phyloP scores from a whole-genome alignment of 2,797 vertebrate genomes.

The Sylvia borin region DNA sequence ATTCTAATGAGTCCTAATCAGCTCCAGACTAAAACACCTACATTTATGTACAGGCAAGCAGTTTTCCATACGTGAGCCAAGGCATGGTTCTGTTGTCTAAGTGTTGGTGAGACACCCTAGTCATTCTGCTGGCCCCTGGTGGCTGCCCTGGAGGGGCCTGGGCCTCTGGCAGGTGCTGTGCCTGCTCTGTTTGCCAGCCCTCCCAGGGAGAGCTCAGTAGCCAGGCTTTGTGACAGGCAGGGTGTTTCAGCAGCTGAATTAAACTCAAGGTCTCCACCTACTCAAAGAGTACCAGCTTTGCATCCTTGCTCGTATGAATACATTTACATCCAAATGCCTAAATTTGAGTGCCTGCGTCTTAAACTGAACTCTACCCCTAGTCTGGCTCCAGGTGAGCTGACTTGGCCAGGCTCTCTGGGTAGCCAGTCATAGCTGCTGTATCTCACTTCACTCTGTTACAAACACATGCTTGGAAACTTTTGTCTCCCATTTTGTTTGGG shows the following conservation, averaged over 20 bases:
- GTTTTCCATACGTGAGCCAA: background rate
- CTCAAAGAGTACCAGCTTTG: background rate
- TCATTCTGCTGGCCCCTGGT: background rate
- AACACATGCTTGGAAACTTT: background rate
- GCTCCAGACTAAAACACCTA: background rate
- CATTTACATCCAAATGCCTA: background rate
- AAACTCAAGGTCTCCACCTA: background rate
- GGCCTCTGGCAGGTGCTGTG: background rate
- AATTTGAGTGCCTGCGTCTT: background rate
- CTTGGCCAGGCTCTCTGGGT: background rate
- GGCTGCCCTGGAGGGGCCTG: fast-evolving
- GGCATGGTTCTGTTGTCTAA: background rate
- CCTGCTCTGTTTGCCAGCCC: background rate
- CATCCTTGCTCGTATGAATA: background rate
- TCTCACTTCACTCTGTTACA: background rate
- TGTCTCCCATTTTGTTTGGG: background rate
- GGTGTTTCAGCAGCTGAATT: background rate
- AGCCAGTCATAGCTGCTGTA: background rate
- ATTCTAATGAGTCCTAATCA: background rate
- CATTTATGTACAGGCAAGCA: background rate
- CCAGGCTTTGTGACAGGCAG: background rate
- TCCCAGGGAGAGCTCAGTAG: background rate
- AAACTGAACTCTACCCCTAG: background rate
- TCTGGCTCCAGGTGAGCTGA: background rate
- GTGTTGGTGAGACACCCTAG: background rate